Evolutionary conservation across 1,140 invertebrate species (phyloP).

Genomic region (Bilobella aurantiaca): DNA sequence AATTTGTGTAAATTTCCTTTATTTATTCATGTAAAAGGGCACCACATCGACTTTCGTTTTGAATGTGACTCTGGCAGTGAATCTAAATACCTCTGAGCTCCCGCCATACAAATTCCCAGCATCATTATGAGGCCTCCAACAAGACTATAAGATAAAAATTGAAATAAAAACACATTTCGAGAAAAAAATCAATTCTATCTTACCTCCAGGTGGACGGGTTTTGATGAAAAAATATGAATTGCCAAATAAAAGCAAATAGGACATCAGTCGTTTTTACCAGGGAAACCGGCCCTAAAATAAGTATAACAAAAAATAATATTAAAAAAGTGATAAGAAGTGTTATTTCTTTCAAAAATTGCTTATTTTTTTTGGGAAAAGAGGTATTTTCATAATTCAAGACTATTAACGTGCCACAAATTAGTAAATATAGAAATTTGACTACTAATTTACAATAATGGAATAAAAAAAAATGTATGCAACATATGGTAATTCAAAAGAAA

Average conservation of each 20-base stretch:
- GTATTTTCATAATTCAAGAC: too few relatives aligned
- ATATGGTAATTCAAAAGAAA: too few relatives aligned
- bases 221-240: constrained; percentile 23
- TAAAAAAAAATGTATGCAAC: too few relatives aligned
- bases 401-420: too few relatives aligned
- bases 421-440: too few relatives aligned
- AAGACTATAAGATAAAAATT: constrained; percentile 15
- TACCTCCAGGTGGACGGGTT: constrained; percentile 28
- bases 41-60: too few relatives aligned
- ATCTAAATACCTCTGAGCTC: constrained; percentile 28
- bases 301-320: background rate
- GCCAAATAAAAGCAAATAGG: constrained; percentile 32
- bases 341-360: too few relatives aligned
- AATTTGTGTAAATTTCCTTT: too few relatives aligned
- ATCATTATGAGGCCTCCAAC: constrained; percentile 27
- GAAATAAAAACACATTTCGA: background rate
- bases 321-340: too few relatives aligned
- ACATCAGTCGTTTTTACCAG: constrained; percentile 33
- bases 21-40: too few relatives aligned
- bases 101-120: constrained; percentile 28
- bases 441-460: too few relatives aligned
- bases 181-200: background rate
- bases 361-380: too few relatives aligned
- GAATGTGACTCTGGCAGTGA: constrained; percentile 21
- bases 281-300: constrained; percentile 22